These are phyloP conservation scores for Neoniphon sammara DNA, from an alignment of 2,797 vertebrate genomes.

Conservation along the genomic window DNA sequence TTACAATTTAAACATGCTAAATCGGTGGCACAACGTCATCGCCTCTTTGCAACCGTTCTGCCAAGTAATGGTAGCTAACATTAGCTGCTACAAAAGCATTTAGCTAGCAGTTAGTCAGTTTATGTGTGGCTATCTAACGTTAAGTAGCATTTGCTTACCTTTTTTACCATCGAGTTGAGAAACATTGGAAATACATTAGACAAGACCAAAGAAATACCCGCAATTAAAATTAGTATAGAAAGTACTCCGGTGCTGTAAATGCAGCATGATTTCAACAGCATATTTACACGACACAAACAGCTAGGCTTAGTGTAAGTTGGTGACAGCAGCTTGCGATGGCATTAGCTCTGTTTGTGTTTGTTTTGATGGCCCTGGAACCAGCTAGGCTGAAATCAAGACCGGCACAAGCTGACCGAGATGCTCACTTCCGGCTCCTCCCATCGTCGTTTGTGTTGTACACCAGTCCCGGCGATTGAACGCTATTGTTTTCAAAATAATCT, in stretches of 20 bases:
- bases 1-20: background rate
- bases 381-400: conserved; percentile 1
- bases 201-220: conserved; percentile 77
- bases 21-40: background rate
- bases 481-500: rapidly evolving
- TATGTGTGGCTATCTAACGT: background rate
- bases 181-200: conserved; percentile 74
- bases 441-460: background rate
- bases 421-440: conserved; percentile 65
- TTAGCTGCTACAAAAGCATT: background rate
- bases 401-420: conserved; percentile 36
- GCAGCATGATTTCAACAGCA: conserved; percentile 76
- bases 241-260: conserved; percentile 71
- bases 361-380: conserved; percentile 61
- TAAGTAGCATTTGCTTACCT: conserved; percentile 69
- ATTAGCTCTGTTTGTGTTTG: conserved; percentile 43
- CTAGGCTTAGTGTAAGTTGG: no score
- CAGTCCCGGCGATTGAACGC: background rate
- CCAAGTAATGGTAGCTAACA: background rate
- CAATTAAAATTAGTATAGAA: conserved; percentile 73
- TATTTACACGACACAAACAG: conserved; percentile 27
- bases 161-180: conserved; percentile 70
- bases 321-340: background rate
- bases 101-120: background rate
- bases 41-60: background rate